Evolutionary conservation across 2,888 invertebrate species (phyloP), one percentile per base, ranked within the genome.

Genomic region (Malthinus seriepunctatus): DNA sequence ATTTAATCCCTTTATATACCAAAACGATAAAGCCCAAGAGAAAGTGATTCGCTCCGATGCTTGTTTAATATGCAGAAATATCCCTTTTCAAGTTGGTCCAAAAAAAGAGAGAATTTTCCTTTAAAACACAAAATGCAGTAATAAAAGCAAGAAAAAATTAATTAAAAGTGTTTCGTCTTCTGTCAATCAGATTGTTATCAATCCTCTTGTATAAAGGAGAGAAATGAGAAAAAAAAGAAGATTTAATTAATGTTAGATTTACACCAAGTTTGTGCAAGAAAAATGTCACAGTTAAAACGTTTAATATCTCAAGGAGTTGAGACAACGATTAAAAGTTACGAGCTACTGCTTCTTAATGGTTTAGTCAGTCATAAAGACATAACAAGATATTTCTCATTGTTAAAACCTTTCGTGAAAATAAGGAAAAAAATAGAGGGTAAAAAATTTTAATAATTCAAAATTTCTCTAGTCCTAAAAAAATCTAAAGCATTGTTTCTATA

Each of bases 1-100:
- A 67, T 71, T 70, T 69, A 69, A 70, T 60, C 62, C 58, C 47
- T 46, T 57, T 60, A 63, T 62, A 62, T 52, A 42, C 53, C 59
- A 54, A 23, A 23, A 51, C 42, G 54, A 23, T 31, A 51, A 37
- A 44, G 50, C 56, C 37, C 12, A 31, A 23, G 37, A 37, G 47
- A 37, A 56, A 50, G 50, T 50, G 47, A 56, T 56, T 50, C 50
- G 38, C 56, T 33, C 49, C 56, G 50, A 51, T 32, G 50, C 38
- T 23, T 50, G 31, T 42, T 56, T 50, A 56, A 56, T 48, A 56
- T 44, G 53, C 15, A 32, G 14, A 33, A 37, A 8, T 31, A 39
- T 38, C 53, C 23, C 23, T 5, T 23, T 23, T 23, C 23, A 23
- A 23, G 23, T 23, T 23, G 23, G n/a, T n/a, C 23, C 23, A 23